Conservation (phyloP, 2,888 invertebrate species). For the Macaria notata region DNA sequence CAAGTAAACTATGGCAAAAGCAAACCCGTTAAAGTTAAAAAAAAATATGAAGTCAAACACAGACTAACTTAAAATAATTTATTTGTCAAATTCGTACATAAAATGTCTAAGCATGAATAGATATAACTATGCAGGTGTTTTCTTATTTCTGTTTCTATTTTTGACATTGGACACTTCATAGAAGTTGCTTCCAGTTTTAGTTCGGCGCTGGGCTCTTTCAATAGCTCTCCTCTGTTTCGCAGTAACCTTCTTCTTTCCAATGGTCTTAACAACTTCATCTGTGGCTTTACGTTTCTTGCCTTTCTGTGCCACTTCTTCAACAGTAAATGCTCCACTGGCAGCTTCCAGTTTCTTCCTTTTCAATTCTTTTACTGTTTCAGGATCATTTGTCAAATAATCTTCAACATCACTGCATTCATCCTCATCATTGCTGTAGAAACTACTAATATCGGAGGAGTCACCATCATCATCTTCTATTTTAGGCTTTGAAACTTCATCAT, state of each 20-base stretch:
- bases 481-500: constrained; percentile 48
- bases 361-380: constrained; percentile 72
- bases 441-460: constrained; percentile 85
- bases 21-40: too few relatives aligned
- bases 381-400: constrained; percentile 71
- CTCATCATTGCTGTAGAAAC: constrained; percentile 86
- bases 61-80: constrained; percentile 9
- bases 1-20: too few relatives aligned
- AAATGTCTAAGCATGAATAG: neutral
- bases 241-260: constrained; percentile 83
- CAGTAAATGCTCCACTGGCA: constrained; percentile 79
- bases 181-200: constrained; percentile 94
- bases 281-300: constrained; percentile 57
- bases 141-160: constrained; percentile 90
- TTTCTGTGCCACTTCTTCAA: constrained; percentile 74
- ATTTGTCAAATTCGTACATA: constrained; percentile 8
- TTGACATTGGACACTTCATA: constrained; percentile 95
- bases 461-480: constrained; percentile 65
- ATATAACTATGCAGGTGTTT: constrained; percentile 54
- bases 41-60: too few relatives aligned
- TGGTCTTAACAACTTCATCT: constrained; percentile 35
- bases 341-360: constrained; percentile 73
- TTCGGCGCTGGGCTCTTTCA: constrained; percentile 88
- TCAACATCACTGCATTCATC: constrained; percentile 79
- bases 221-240: constrained; percentile 89